Percentiles rank a stretch among this genome's conserved stretches.
Conservation (phyloP, 2,797 vertebrate species). For the Danio tinwini region DNA sequence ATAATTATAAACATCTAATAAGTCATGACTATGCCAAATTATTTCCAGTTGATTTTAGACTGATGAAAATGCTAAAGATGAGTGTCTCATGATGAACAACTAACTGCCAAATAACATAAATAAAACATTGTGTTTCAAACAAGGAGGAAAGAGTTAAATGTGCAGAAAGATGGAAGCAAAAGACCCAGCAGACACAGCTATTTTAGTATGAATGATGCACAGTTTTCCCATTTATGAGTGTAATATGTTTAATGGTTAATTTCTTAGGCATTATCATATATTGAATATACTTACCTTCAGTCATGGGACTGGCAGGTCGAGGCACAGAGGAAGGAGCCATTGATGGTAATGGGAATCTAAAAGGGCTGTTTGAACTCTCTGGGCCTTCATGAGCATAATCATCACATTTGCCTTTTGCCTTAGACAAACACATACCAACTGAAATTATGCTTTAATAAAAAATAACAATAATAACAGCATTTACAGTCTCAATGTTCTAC, state of each 20-base stretch:
- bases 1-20: not conserved
- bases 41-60: not conserved
- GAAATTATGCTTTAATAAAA: conserved; percentile 1
- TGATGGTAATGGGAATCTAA: conserved; percentile 63
- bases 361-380: conserved; percentile 72
- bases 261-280: not conserved
- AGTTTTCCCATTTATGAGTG: not conserved
- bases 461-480: not conserved
- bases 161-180: conserved; percentile 45
- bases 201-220: conserved; percentile 25
- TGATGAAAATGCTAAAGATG: not conserved
- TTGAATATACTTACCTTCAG: conserved; percentile 79
- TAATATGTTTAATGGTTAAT: not conserved
- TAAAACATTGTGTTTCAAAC: conserved; percentile 83
- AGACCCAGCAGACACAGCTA: conserved; percentile 32
- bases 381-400: conserved; percentile 76
- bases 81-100: not conserved
- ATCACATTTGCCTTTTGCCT: conserved; percentile 85
- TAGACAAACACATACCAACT: conserved; percentile 48
- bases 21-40: not conserved
- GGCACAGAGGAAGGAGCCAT: conserved; percentile 72
- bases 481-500: not conserved
- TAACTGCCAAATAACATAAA: conserved; percentile 60
- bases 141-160: conserved; percentile 58
- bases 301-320: conserved; percentile 76